These are phyloP conservation scores for Chymomyza fuscimana DNA, from an alignment of 2,888 invertebrate species.

Conservation along the genomic window DNA sequence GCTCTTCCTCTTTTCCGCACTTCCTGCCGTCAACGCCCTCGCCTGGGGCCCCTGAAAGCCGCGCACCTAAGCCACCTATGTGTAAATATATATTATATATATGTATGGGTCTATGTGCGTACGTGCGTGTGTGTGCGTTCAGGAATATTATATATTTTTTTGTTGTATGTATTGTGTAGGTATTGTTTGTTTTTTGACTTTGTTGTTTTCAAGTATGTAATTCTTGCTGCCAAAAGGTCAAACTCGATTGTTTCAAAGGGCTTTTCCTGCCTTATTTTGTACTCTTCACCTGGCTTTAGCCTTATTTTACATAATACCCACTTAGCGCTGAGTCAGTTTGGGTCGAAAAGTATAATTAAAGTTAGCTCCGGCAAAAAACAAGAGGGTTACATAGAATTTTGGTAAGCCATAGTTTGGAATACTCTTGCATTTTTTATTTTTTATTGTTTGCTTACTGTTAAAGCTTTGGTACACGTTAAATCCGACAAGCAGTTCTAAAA, in stretches of 20 bases:
- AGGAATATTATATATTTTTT: constrained; percentile 1
- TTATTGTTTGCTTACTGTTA: not conserved
- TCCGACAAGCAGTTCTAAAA: too few species aligned
- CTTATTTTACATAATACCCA: constrained; percentile 26
- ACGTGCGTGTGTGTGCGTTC: not conserved
- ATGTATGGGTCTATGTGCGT: not conserved
- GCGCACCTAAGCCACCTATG: not conserved
- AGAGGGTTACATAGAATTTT: not conserved
- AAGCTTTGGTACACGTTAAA: too few species aligned
- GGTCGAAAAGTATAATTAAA: constrained; percentile 33
- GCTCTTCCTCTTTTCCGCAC: not conserved
- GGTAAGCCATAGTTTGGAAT: not conserved
- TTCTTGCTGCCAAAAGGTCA: constrained; percentile 48
- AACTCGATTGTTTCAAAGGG: constrained; percentile 59
- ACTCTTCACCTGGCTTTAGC: constrained; percentile 15
- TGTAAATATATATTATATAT: not conserved
- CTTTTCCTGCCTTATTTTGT: constrained; percentile 54
- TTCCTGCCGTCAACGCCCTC: not conserved
- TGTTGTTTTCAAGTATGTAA: constrained; percentile 12
- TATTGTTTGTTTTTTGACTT: constrained; percentile 32
- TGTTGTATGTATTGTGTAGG: constrained; percentile 12
- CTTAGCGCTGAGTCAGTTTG: constrained; percentile 41
- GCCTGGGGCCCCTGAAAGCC: not conserved
- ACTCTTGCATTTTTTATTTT: constrained; percentile 3
- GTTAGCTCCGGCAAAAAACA: not conserved